phyloP scores from a whole-genome alignment of 2,888 invertebrate genomes.

The Dasysyrphus tricinctus region DNA sequence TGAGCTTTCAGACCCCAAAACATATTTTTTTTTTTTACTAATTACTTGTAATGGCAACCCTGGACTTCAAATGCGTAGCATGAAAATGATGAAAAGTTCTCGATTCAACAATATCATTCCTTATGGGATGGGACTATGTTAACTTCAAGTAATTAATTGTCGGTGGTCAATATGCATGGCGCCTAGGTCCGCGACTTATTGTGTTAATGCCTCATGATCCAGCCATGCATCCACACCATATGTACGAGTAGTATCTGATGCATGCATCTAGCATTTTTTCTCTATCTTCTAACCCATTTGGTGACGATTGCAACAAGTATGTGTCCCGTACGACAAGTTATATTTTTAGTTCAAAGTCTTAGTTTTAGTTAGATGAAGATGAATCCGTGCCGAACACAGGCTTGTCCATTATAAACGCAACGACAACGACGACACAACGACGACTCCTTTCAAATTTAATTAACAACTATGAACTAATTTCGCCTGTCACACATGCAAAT shows the following conservation, averaged over 20 bases:
- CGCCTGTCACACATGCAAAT: conserved; percentile 73
- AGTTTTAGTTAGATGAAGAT: conserved; percentile 66
- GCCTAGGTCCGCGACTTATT: background rate
- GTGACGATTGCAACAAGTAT: conserved; percentile 67
- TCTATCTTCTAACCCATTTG: conserved; percentile 41
- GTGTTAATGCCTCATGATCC: background rate
- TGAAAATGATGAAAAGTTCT: too few relatives aligned
- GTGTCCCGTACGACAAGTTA: conserved; percentile 42
- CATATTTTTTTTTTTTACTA: too few relatives aligned
- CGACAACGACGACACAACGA: conserved; percentile 68
- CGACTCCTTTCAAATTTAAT: conserved; percentile 81
- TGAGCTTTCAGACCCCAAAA: too few relatives aligned
- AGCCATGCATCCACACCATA: conserved; percentile 32
- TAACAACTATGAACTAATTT: conserved; percentile 83
- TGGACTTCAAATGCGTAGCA: too few relatives aligned
- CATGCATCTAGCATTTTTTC: conserved; percentile 29
- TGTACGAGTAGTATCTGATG: background rate
- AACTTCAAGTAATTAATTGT: too few relatives aligned
- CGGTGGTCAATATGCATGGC: too few relatives aligned
- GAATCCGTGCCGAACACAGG: conserved; percentile 47
- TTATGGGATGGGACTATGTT: too few relatives aligned
- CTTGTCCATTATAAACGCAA: conserved; percentile 39
- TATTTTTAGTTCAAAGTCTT: conserved; percentile 74
- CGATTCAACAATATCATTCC: too few relatives aligned
- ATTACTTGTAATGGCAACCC: too few relatives aligned